These are phyloP conservation scores for Nyctalus aviator DNA, from an alignment of 2,797 vertebrate species.

Conservation along the genomic window DNA sequence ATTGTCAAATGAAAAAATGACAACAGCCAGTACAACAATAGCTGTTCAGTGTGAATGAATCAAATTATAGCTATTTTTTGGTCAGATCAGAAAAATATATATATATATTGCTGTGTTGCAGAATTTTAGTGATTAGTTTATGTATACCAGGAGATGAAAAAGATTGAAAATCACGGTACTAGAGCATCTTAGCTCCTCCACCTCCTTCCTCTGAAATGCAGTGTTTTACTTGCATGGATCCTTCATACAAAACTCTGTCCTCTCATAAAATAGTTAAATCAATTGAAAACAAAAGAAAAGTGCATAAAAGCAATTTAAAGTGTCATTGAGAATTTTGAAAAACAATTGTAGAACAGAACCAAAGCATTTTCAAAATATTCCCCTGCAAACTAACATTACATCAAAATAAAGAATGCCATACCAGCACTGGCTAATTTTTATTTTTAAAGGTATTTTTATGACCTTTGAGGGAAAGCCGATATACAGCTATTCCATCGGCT, in stretches of 20 bases:
- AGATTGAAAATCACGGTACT: not conserved
- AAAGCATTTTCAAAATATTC: not conserved
- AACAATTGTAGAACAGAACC: not conserved
- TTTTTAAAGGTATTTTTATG: not conserved
- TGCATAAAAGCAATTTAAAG: not conserved
- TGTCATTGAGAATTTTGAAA: not conserved
- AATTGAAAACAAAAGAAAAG: not conserved
- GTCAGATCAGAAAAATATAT: not conserved
- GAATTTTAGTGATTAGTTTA: not conserved
- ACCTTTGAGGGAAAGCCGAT: not conserved
- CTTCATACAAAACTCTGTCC: not conserved
- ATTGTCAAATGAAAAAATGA: not conserved
- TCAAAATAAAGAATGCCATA: not conserved
- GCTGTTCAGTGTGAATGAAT: too few species aligned
- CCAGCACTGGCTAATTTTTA: not conserved
- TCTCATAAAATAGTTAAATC: accelerated
- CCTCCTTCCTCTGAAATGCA: not conserved
- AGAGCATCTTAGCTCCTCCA: not conserved
- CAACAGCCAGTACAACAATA: not conserved
- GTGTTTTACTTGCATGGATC: not conserved
- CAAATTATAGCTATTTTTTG: not conserved
- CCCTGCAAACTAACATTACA: not conserved
- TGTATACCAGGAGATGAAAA: not conserved
- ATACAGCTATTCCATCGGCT: not conserved
- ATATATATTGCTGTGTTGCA: not conserved